Conservation (phyloP, 2,113 vertebrate genomes). For the Gasterosteus aculeatus region DNA sequence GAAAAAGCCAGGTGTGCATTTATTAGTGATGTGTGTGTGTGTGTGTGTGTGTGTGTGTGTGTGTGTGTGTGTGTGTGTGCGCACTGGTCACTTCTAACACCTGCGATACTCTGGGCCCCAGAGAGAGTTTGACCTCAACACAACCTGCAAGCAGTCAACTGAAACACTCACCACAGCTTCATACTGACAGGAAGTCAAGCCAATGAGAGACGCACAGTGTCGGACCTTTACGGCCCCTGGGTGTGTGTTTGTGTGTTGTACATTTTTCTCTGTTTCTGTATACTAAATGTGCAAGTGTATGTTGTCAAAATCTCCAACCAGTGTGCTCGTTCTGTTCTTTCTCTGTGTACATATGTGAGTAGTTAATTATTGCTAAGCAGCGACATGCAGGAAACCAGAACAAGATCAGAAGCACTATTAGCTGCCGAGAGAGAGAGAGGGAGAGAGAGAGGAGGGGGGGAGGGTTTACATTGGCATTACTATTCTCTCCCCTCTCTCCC, state of each 20-base stretch:
- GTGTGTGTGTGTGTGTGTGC: slow-evolving; percentile 11
- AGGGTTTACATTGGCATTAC: slow-evolving; percentile 17
- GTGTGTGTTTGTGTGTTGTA: background rate
- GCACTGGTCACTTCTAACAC: slow-evolving; percentile 19
- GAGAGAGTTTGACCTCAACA: slow-evolving; percentile 25
- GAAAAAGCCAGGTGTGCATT: background rate
- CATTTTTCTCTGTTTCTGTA: background rate
- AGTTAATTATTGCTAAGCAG: slow-evolving; percentile 20
- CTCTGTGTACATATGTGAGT: background rate
- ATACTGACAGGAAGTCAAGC: slow-evolving; percentile 13
- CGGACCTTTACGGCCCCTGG: slow-evolving; percentile 1
- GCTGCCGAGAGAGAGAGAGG: background rate
- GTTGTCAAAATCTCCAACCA: background rate
- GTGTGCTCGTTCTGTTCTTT: background rate
- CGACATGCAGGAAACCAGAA: slow-evolving; percentile 16
- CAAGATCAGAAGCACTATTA: slow-evolving; percentile 31
- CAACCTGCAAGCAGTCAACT: slow-evolving; percentile 23
- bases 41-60: slow-evolving; percentile 12
- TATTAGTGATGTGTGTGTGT: background rate
- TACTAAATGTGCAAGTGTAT: background rate
- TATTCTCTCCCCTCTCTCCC: slow-evolving; percentile 43
- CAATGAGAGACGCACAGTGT: background rate
- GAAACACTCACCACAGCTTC: slow-evolving; percentile 3
- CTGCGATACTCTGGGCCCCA: slow-evolving; percentile 3
- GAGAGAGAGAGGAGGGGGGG: slow-evolving; percentile 5